Evolutionary conservation across 1,140 invertebrate species (phyloP).

Genomic region (Diprion similis): DNA sequence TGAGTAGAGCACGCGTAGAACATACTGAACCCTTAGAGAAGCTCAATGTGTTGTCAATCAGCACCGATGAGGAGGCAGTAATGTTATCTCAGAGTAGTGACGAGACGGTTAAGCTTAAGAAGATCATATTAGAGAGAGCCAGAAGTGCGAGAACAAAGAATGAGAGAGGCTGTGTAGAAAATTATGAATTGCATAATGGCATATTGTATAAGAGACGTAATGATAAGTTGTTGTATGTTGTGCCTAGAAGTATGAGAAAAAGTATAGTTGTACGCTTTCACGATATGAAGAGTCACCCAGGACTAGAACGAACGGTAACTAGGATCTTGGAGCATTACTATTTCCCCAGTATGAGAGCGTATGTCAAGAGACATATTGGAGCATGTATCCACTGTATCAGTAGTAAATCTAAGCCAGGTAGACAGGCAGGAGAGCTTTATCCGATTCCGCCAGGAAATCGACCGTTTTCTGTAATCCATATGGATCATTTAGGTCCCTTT

Average conservation of each 20-base stretch:
- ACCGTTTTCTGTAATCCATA: constrained; percentile 20
- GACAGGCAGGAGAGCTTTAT: constrained; percentile 14
- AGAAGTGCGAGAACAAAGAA: not conserved
- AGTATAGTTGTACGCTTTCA: constrained; percentile 19
- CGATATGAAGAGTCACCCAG: constrained; percentile 15
- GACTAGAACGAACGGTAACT: constrained; percentile 24
- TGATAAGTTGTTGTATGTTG: constrained; percentile 19
- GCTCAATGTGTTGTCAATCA: not conserved
- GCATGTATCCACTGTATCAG: constrained; percentile 25
- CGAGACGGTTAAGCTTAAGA: constrained; percentile 9
- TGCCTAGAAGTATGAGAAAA: constrained; percentile 15
- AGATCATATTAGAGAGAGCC: no score
- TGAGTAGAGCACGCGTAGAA: constrained; percentile 10
- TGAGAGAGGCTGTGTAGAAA: constrained; percentile 17
- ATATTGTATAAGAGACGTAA: not conserved
- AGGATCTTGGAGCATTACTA: constrained; percentile 26
- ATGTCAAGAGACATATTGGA: constrained; percentile 23
- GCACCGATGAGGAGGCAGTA: constrained; percentile 22
- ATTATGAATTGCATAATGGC: constrained; percentile 19
- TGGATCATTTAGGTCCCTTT: constrained; percentile 25
- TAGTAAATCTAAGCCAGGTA: constrained; percentile 12
- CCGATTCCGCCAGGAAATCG: constrained; percentile 18
- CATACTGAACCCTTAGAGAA: not conserved
- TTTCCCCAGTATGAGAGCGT: constrained; percentile 26
- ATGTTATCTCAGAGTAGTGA: constrained; percentile 23